A percentile compares a stretch with the other conserved stretches of the same genome.
phyloP scores from a whole-genome alignment of 2,888 invertebrate species.

The Pinctada fucata region DNA sequence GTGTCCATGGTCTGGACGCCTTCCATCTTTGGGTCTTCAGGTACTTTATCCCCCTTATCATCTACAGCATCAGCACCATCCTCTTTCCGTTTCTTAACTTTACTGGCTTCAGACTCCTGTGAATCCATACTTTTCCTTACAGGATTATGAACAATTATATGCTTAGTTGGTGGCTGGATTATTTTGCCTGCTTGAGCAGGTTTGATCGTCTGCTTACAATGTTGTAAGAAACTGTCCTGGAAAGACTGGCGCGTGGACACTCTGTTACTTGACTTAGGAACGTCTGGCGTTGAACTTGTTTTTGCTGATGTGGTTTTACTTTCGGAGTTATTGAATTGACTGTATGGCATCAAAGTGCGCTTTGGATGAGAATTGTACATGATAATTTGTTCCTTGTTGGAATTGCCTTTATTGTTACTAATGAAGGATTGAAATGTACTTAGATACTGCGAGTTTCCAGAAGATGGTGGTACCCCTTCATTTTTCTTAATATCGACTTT shows the following conservation, averaged over 20 bases:
- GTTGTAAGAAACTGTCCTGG: conserved; percentile 19
- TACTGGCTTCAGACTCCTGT: no score
- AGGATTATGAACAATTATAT: no score
- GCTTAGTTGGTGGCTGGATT: no score
- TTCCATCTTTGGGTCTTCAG: no score
- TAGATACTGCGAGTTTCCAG: not conserved
- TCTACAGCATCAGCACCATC: no score
- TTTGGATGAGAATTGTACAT: not conserved
- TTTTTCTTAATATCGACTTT: not conserved
- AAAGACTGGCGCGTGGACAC: not conserved
- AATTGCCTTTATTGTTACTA: not conserved
- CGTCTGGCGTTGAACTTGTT: not conserved
- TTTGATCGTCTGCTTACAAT: not conserved
- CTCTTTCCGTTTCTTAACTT: no score
- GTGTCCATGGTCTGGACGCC: no score
- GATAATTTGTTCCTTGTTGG: not conserved
- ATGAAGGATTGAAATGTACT: conserved; percentile 18
- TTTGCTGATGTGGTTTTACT: not conserved
- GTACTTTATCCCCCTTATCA: no score
- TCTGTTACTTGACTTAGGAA: not conserved
- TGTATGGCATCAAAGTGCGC: not conserved
- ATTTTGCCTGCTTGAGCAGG: no score
- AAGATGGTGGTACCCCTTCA: not conserved
- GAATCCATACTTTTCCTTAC: no score
- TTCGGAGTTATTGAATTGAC: not conserved